Evolutionary conservation across 2,888 invertebrate species (phyloP).

Genomic region (Pedicia rivosa): DNA sequence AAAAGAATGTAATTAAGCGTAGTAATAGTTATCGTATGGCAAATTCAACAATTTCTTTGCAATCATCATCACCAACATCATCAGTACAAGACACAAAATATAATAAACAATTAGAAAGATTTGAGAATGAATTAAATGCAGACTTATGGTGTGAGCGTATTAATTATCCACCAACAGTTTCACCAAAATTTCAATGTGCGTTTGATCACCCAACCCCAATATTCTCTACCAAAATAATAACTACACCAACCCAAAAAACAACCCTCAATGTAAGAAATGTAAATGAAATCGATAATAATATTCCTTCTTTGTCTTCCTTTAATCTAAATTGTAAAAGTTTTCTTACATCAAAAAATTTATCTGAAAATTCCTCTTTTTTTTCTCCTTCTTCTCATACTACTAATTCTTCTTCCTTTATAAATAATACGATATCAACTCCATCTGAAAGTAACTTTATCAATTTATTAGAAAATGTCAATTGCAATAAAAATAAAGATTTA

Average conservation of each 20-base stretch:
- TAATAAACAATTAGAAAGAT: conserved; percentile 37
- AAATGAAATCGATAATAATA: no score
- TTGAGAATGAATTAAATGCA: conserved; percentile 43
- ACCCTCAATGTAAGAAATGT: no score
- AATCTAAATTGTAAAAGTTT: not conserved
- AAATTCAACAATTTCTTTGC: conserved; percentile 38
- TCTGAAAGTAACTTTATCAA: no score
- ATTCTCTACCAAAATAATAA: conserved; percentile 18
- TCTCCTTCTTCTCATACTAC: no score
- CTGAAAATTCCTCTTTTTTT: no score
- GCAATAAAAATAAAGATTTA: no score
- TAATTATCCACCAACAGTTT: conserved; percentile 51
- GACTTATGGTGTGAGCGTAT: conserved; percentile 50
- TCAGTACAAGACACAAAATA: conserved; percentile 11
- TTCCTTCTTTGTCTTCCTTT: not conserved
- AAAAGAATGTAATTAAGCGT: conserved; percentile 44
- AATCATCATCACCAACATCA: not conserved
- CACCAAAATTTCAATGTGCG: conserved; percentile 35
- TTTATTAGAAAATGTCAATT: no score
- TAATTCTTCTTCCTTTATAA: no score
- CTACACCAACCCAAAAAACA: not conserved
- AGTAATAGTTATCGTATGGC: conserved; percentile 76
- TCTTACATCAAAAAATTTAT: no score
- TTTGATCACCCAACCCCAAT: conserved; percentile 23
- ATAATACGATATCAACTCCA: no score